These are phyloP conservation scores for Ctenodactylus gundi DNA, from an alignment of 2,113 vertebrate genomes.

Conservation along the genomic window DNA sequence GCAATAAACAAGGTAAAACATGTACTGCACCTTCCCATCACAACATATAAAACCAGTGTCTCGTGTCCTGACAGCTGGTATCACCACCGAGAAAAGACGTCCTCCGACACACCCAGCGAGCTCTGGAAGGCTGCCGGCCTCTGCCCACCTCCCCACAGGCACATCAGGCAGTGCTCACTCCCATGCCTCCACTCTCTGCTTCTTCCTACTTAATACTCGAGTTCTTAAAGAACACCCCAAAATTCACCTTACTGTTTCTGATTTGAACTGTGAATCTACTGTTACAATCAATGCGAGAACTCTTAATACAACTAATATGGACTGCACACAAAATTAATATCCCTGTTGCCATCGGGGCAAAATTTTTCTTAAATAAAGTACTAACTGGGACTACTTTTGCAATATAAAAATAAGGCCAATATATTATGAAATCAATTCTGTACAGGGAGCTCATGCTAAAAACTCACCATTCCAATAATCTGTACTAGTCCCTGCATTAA, in stretches of 20 bases:
- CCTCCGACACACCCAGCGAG: no score
- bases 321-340: neutral
- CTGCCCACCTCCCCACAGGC: no score
- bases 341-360: neutral
- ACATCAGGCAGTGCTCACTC: no score
- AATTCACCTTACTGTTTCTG: neutral
- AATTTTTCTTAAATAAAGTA: neutral
- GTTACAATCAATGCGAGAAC: neutral
- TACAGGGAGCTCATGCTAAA: neutral
- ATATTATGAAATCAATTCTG: neutral
- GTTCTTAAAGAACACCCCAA: neutral
- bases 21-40: no score
- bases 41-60: no score
- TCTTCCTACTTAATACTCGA: neutral
- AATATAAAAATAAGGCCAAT: slow-evolving; percentile 16
- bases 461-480: slow-evolving; percentile 5
- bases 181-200: neutral
- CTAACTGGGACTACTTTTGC: neutral
- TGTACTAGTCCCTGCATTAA: neutral
- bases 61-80: neutral
- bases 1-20: no score
- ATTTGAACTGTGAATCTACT: neutral
- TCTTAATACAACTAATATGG: neutral
- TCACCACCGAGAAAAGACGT: neutral
- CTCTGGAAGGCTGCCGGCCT: no score